These are phyloP conservation scores for Metopia argyrocephala DNA, from an alignment of 2,888 invertebrate species.

Conservation along the genomic window DNA sequence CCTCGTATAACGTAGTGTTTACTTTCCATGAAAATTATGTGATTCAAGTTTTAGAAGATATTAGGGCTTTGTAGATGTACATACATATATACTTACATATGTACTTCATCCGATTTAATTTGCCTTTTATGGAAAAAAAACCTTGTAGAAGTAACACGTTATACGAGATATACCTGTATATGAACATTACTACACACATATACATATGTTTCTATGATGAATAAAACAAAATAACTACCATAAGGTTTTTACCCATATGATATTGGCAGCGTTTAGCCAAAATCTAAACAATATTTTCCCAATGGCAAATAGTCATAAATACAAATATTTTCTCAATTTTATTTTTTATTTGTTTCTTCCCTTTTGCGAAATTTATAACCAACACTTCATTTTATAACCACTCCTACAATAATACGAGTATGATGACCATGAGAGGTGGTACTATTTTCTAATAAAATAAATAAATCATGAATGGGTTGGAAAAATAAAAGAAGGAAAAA, in stretches of 20 bases:
- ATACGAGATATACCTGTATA: too few species aligned
- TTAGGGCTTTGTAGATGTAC: too few species aligned
- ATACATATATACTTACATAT: too few species aligned
- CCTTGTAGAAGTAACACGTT: too few species aligned
- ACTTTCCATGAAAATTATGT: too few species aligned
- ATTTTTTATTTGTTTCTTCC: neutral
- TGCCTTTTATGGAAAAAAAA: too few species aligned
- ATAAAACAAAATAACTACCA: neutral
- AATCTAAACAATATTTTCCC: conserved; percentile 44
- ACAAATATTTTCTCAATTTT: neutral
- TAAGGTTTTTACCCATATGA: conserved; percentile 43
- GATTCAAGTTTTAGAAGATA: too few species aligned
- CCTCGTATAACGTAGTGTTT: too few species aligned
- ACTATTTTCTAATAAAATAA: neutral
- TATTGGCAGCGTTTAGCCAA: conserved; percentile 34
- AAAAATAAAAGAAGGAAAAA: neutral
- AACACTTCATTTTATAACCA: neutral
- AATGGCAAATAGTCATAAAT: conserved; percentile 42
- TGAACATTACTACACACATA: too few species aligned
- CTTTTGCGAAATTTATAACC: neutral
- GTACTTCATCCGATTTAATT: too few species aligned
- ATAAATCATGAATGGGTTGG: neutral
- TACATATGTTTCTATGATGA: too few species aligned
- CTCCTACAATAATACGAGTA: neutral
- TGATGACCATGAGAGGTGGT: neutral